Base-by-base conservation (phyloP, 2,888 invertebrate species). In the Zaprionus lineosus region DNA sequence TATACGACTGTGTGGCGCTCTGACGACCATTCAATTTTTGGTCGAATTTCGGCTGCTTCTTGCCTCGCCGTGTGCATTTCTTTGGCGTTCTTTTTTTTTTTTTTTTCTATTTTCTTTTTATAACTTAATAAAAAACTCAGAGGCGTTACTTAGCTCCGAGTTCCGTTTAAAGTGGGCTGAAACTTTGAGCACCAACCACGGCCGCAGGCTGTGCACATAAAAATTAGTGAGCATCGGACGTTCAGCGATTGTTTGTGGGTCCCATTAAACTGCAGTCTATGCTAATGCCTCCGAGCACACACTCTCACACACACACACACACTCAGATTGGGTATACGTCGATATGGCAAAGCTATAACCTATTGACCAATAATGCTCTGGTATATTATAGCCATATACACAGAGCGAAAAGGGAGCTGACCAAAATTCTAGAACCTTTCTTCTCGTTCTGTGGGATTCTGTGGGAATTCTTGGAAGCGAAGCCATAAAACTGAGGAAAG, bases 161-260 rank as follows among this genome's bases (percentile, higher is more conserved):
- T 79, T 76, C 76, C 79, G 79, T 82, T 76, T 78, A 75, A 75
- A 75, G 82, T 78, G 83, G 76, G 68, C 68, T 66, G 71, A 34
- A 39, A 47, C 28, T 33, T 21, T 21, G 26, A 36, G 4, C 52
- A 36, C 11, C 36, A 19, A 41, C n/a, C n/a, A 50, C 29, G 31
- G 73, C 72, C 69, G 59, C 56, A 58, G 65, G 62, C 74, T 50
- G 55, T 59, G 71, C 74, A 56, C 71, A 74, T 74, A 74, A 63
- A 82, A 82, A 74, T 78, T 77, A 77, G 75, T 63, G 48, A 66
- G 65, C 69, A 12, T 19, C 55, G 55, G 47, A 47, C 24, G 36
- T 31, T 41, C 53, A 37, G 53, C 53, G 51, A 34, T n/a, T 66
- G 71, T 47, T 55, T 71, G 66, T 71, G 61, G 61, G 72, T 61